Conservation (phyloP, 2,888 invertebrate genomes). For the Bombyx huttoni region DNA sequence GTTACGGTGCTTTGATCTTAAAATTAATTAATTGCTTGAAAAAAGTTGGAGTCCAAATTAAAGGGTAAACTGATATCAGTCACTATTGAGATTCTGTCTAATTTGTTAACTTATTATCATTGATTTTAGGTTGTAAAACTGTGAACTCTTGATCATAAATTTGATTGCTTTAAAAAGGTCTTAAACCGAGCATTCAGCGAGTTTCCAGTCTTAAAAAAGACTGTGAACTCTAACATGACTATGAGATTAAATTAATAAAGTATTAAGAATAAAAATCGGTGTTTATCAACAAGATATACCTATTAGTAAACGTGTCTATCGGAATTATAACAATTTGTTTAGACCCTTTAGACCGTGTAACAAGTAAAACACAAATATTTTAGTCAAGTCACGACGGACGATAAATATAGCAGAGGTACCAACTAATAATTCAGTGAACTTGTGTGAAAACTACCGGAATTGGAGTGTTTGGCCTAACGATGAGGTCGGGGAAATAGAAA, state of each 20-base stretch:
- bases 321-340: neutral
- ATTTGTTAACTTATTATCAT: neutral
- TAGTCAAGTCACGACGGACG: constrained; percentile 27
- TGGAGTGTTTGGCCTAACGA: constrained; percentile 7
- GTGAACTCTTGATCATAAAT: too few species aligned
- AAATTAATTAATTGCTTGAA: neutral
- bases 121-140: too few species aligned
- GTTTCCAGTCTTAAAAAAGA: too few species aligned
- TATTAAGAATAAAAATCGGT: neutral
- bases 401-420: constrained; percentile 28
- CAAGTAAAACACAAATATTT: constrained; percentile 18
- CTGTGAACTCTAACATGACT: too few species aligned
- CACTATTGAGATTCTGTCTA: neutral
- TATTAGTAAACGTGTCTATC: neutral
- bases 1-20: neutral
- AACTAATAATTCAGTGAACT: constrained; percentile 30
- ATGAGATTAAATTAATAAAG: too few species aligned
- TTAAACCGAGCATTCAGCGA: too few species aligned
- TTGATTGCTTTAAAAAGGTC: too few species aligned
- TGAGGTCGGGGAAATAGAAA: neutral
- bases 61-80: neutral
- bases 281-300: neutral
- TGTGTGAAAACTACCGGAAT: constrained; percentile 22
- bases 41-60: neutral
- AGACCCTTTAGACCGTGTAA: neutral